Evolutionary conservation across 2,888 invertebrate species (phyloP).

Genomic region (Perithous albicinctus): DNA sequence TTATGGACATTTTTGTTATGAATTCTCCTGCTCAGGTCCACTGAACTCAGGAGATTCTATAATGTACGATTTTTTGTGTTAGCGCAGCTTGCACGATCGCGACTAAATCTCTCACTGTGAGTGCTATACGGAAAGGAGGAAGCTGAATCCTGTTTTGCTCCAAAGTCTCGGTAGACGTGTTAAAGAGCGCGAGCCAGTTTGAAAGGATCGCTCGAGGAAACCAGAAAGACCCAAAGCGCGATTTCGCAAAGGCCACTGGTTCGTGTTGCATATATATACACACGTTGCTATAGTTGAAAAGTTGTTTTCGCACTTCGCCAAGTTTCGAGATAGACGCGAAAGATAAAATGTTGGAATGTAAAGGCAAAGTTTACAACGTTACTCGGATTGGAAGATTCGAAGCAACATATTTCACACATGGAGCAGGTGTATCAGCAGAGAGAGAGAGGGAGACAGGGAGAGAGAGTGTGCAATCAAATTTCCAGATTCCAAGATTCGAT

Average conservation of each 20-base stretch:
- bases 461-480: background rate
- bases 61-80: background rate
- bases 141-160: slow-evolving; percentile 24
- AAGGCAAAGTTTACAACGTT: slow-evolving; percentile 24
- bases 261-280: slow-evolving; percentile 4
- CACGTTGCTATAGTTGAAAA: slow-evolving; percentile 15
- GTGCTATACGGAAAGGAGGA: slow-evolving; percentile 4
- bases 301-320: slow-evolving; percentile 36
- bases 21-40: too few species aligned
- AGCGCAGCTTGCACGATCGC: background rate
- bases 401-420: background rate
- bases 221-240: background rate
- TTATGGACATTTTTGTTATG: background rate
- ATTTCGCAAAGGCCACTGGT: slow-evolving; percentile 1
- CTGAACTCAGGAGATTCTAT: background rate
- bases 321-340: slow-evolving; percentile 1
- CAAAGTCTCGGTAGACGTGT: background rate
- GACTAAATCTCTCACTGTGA: slow-evolving; percentile 27
- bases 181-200: background rate
- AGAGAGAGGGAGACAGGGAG: too few species aligned
- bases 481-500: background rate
- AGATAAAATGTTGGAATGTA: slow-evolving; percentile 22
- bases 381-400: background rate
- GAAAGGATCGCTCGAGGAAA: background rate
- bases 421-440: background rate